A percentile compares a stretch with the other conserved stretches of the same genome.
phyloP scores from a whole-genome alignment of 2,797 vertebrate genomes.

The Alauda arvensis region DNA sequence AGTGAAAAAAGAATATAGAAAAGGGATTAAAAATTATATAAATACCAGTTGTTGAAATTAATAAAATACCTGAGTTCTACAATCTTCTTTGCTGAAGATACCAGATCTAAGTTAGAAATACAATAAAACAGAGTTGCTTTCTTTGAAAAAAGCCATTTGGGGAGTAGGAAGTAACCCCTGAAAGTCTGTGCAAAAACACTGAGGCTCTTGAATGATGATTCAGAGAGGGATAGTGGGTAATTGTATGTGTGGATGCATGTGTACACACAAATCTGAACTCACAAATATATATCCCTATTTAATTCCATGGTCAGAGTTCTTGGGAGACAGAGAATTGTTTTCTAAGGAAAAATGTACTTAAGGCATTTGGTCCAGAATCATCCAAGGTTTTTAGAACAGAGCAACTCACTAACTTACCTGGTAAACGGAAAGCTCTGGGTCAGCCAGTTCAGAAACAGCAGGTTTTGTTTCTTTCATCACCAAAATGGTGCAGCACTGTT shows the following conservation, averaged over 20 bases:
- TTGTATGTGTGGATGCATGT: no score
- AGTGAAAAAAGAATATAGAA: background rate
- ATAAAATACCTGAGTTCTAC: background rate
- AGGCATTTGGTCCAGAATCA: background rate
- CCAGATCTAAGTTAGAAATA: background rate
- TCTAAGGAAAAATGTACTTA: background rate
- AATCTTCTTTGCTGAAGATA: background rate
- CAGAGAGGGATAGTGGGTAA: background rate
- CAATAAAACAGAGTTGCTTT: background rate
- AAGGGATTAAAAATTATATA: background rate
- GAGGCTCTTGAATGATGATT: background rate
- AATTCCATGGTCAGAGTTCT: background rate
- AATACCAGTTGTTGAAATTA: background rate
- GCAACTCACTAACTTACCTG: background rate
- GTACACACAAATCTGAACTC: background rate
- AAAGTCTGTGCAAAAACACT: background rate
- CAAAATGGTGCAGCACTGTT: background rate
- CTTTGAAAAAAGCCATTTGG: background rate
- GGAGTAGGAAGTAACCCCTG: background rate
- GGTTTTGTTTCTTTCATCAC: background rate
- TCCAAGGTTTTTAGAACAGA: background rate
- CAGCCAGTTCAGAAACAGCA: background rate
- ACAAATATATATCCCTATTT: rapidly evolving
- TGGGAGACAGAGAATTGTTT: background rate
- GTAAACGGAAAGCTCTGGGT: background rate